Evolutionary conservation across 2,888 invertebrate species (phyloP), one percentile per base, ranked within the genome.

Genomic region (Phalangium opilio): DNA sequence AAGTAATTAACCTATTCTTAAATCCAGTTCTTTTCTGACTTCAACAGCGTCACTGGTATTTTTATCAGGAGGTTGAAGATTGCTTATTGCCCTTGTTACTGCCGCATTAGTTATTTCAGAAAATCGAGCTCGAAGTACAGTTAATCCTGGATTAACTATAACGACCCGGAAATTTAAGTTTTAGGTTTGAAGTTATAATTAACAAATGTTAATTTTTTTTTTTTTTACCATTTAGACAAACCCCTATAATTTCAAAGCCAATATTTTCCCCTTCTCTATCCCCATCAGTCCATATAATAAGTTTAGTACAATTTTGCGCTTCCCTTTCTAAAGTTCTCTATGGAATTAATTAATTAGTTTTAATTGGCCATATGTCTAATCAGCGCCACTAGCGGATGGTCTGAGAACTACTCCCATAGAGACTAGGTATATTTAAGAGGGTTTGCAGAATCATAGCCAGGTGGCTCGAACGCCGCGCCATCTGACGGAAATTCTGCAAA

Each of bases 241-340:
- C 89, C 65, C 83, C 69, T 44, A 96, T 89, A 32, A 98, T 79
- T 73, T 98, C 96, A 73, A 79, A 95, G 1, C 95, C 98, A 64
- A 98, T 98, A 65, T 96, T 95, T 69, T 98, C 96, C 27, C 96
- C 96, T 73, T 98, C 98, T 68, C 98, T 77, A 72, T 99, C 98
- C 71, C 98, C 93, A 86, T 99, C 98, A 1, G 98, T 99, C 98
- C 98, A 98, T 58, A 99, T 84, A 15, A 99, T 83, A 3, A 99
- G 71, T 0, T 78, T 57, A 41, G 68, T 62, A 45, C 69, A 67
- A 14, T 62, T 61, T 27, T 61, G 54, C 1, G 68, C 63, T 60
- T 75, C 72, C 47, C 65, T 59, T 59, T 71, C 69, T 43, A 73
- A 55, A 2, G 70, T 71, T 47, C 60, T 45, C 58, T 63, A 21